Conservation (phyloP, 2,797 vertebrate species). For the Anguilla marmorata region DNA sequence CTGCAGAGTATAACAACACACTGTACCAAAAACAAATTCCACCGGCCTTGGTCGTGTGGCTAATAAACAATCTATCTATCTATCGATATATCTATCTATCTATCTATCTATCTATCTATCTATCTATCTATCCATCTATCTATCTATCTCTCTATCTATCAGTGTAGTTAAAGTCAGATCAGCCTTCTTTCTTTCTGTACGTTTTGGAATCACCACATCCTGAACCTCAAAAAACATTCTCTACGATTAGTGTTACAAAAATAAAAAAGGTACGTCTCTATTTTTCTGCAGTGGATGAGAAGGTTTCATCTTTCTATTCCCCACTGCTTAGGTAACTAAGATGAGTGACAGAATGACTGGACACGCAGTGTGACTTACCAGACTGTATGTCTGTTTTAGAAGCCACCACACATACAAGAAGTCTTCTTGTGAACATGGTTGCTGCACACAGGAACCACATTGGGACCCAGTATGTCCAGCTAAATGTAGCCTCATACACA, state of each 20-base stretch:
- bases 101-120: no score
- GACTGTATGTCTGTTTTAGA: neutral
- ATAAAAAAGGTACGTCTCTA: neutral
- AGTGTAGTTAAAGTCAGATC: neutral
- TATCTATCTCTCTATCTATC: no score
- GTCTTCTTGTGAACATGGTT: neutral
- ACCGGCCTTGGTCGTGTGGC: no score
- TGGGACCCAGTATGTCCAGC: neutral
- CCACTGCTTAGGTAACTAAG: conserved; percentile 8
- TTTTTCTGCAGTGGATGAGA: conserved; percentile 1
- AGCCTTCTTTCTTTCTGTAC: neutral
- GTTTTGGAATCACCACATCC: neutral
- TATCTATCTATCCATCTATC: no score
- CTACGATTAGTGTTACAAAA: neutral
- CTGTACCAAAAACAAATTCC: no score
- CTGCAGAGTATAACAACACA: no score
- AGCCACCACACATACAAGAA: neutral
- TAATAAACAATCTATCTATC: no score
- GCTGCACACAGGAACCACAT: neutral
- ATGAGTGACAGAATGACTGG: conserved; percentile 8
- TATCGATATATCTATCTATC: no score
- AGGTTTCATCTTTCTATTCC: neutral
- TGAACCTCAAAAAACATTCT: neutral
- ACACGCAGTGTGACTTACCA: neutral
- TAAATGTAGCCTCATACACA: neutral